Conservation (phyloP, 35 echinoderm and acorn worm species). For the Anneissia japonica region DNA sequence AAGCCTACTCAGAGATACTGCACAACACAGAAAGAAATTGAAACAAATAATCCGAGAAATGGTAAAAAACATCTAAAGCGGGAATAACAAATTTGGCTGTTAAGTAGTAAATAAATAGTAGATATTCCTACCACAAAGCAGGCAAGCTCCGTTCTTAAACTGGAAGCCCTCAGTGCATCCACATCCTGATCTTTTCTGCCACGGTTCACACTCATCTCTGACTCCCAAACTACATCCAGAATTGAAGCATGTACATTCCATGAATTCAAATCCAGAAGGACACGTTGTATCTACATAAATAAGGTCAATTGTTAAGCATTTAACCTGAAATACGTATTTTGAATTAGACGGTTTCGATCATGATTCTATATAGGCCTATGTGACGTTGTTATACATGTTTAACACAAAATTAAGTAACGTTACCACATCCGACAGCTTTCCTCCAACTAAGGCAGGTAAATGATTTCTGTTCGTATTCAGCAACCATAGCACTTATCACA, state of each 20-base stretch:
- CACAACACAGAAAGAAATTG: too few species aligned
- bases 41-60: too few species aligned
- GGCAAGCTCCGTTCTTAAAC: neutral
- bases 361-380: too few species aligned
- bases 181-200: neutral
- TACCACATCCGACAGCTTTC: neutral
- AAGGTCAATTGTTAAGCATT: too few species aligned
- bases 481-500: neutral
- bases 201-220: neutral
- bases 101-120: too few species aligned
- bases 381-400: too few species aligned
- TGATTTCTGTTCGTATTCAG: neutral
- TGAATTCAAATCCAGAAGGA: neutral
- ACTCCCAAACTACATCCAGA: neutral
- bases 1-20: too few species aligned
- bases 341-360: too few species aligned
- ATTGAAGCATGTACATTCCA: neutral
- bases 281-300: neutral
- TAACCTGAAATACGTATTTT: too few species aligned
- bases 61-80: too few species aligned
- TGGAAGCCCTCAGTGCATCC: neutral
- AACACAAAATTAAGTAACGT: neutral
- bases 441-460: neutral
- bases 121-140: neutral
- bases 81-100: too few species aligned